Conservation (phyloP, 2,113 vertebrate species). For the Equus quagga region DNA sequence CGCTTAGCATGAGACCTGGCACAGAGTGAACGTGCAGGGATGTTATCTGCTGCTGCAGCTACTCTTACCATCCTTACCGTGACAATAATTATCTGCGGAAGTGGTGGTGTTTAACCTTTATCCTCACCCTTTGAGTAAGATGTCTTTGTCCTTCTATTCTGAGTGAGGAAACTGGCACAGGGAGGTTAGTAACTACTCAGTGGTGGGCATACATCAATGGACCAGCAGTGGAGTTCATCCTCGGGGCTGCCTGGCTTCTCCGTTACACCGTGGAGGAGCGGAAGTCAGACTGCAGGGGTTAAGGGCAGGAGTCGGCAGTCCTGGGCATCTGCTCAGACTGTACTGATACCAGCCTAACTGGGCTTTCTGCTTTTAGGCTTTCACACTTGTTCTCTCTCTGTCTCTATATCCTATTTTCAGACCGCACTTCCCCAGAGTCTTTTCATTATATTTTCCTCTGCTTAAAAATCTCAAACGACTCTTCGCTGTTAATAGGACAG, state of each 20-base stretch:
- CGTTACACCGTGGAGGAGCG: neutral
- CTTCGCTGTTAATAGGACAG: neutral
- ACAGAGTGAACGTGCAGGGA: neutral
- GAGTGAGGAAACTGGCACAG: neutral
- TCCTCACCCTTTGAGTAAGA: neutral
- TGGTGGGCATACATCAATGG: neutral
- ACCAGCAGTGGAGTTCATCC: neutral
- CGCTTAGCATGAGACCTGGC: neutral
- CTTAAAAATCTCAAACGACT: constrained; percentile 1
- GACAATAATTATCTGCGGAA: neutral
- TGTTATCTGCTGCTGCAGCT: neutral
- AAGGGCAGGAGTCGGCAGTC: neutral
- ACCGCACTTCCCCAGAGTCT: neutral
- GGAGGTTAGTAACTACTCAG: neutral
- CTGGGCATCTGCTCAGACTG: fast-evolving
- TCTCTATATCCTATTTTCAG: neutral
- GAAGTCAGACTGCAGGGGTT: neutral
- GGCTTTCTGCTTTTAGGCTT: neutral
- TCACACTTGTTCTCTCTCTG: neutral
- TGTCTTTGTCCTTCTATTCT: neutral
- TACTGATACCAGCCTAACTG: neutral
- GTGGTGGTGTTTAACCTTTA: neutral
- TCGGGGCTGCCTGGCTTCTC: neutral
- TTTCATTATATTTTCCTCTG: neutral
- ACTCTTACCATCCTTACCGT: neutral